Evolutionary conservation across 2,888 invertebrate genomes (phyloP).

Genomic region (Lagria hirta): DNA sequence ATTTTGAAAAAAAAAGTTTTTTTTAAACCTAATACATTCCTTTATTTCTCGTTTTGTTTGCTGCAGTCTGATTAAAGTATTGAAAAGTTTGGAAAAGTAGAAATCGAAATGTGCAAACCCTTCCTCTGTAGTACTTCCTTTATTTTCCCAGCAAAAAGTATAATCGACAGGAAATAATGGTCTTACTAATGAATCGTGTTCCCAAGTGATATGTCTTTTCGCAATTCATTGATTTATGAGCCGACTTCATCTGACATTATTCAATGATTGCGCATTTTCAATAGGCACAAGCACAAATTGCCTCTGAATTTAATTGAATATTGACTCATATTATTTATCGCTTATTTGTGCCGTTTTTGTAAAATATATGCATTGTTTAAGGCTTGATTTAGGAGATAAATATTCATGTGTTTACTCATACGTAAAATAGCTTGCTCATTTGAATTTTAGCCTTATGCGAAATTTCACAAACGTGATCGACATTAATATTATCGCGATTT

Average conservation of each 20-base stretch:
- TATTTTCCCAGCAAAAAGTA: no score
- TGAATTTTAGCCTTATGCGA: constrained; percentile 18
- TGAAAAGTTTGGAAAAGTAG: no score
- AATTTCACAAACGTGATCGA: constrained; percentile 23
- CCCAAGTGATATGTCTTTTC: constrained; percentile 20
- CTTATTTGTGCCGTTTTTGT: constrained; percentile 8
- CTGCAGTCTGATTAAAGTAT: no score
- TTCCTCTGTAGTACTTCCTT: no score
- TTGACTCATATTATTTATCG: constrained; percentile 19
- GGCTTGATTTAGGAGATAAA: constrained; percentile 23
- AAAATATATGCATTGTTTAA: constrained; percentile 6
- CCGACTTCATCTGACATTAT: no score
- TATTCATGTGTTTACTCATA: constrained; percentile 26
- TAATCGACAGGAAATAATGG: constrained; percentile 38
- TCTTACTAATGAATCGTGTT: constrained; percentile 37
- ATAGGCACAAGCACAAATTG: no score
- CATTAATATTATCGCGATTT: constrained; percentile 23
- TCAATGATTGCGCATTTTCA: constrained; percentile 8
- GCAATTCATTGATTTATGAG: constrained; percentile 36
- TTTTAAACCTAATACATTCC: no score
- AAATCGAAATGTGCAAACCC: no score
- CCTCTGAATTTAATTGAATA: constrained; percentile 10
- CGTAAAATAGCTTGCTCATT: constrained; percentile 20
- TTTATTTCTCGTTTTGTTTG: no score
- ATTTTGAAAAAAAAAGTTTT: no score